phyloP scores from a whole-genome alignment of 2,888 invertebrate species.

The Platypus cylindrus region DNA sequence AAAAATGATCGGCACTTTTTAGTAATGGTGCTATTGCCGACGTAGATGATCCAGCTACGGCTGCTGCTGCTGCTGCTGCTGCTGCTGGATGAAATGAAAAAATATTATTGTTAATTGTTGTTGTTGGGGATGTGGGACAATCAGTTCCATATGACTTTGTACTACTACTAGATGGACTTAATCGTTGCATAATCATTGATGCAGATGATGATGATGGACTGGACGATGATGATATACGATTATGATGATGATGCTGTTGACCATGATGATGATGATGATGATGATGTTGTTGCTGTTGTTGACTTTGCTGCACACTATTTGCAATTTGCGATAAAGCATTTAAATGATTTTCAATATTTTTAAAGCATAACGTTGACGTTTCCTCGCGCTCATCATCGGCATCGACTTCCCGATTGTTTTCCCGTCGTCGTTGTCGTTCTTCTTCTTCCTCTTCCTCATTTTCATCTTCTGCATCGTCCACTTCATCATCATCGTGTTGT shows the following conservation, averaged over 20 bases:
- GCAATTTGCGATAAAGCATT: slow-evolving; percentile 55
- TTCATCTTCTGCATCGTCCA: not conserved
- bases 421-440: too few species aligned
- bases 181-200: too few species aligned
- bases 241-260: slow-evolving; percentile 17
- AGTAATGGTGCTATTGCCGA: slow-evolving; percentile 16
- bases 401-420: too few species aligned
- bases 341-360: slow-evolving; percentile 54
- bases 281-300: too few species aligned
- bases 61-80: too few species aligned
- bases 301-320: slow-evolving; percentile 35
- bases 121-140: slow-evolving; percentile 19
- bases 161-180: slow-evolving; percentile 29
- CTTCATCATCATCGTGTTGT: too few species aligned
- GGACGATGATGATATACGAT: slow-evolving; percentile 24
- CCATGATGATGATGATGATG: too few species aligned
- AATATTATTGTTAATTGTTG: too few species aligned
- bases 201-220: slow-evolving; percentile 12
- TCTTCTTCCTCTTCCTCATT: slow-evolving; percentile 16
- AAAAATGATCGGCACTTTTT: slow-evolving; percentile 12
- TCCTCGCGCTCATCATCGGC: slow-evolving; percentile 12
- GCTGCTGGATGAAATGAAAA: slow-evolving; percentile 10
- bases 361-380: slow-evolving; percentile 41
- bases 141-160: slow-evolving; percentile 10
- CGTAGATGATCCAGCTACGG: slow-evolving; percentile 10